Conservation (phyloP, 2,113 vertebrate genomes). For the Ptychochromis oligacanthus region DNA sequence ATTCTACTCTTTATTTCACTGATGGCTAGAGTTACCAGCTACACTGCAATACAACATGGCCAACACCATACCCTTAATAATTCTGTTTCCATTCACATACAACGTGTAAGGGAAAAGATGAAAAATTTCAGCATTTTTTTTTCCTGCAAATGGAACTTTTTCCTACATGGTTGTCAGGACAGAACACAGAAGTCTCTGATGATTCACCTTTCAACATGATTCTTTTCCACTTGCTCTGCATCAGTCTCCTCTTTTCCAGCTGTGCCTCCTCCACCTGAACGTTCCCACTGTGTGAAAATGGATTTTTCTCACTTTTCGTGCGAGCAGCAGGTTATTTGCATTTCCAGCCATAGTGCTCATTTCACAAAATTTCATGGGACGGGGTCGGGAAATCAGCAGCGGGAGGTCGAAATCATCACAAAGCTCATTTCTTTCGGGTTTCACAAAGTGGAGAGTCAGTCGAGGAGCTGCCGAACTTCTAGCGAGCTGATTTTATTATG, state of each 20-base stretch:
- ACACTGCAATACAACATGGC: too few species aligned
- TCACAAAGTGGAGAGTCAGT: slow-evolving; percentile 3
- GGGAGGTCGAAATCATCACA: neutral
- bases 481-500: neutral
- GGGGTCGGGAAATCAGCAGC: neutral
- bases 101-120: neutral
- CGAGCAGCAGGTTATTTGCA: slow-evolving; percentile 4
- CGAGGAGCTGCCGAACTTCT: slow-evolving; percentile 5
- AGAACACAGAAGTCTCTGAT: neutral
- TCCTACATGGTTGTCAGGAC: neutral
- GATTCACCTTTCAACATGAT: neutral
- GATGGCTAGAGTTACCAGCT: neutral
- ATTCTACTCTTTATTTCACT: neutral
- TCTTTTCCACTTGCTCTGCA: neutral
- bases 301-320: slow-evolving; percentile 2
- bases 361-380: slow-evolving; percentile 8
- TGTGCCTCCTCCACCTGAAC: slow-evolving; percentile 7
- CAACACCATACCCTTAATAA: neutral
- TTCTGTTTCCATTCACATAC: neutral
- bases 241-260: neutral
- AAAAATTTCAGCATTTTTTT: neutral
- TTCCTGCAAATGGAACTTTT: neutral
- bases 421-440: slow-evolving; percentile 7
- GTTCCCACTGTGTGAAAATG: slow-evolving; percentile 1
- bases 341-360: slow-evolving; percentile 6